Base-by-base conservation (phyloP, 2,113 vertebrate genomes). In the Colinus virginianus region DNA sequence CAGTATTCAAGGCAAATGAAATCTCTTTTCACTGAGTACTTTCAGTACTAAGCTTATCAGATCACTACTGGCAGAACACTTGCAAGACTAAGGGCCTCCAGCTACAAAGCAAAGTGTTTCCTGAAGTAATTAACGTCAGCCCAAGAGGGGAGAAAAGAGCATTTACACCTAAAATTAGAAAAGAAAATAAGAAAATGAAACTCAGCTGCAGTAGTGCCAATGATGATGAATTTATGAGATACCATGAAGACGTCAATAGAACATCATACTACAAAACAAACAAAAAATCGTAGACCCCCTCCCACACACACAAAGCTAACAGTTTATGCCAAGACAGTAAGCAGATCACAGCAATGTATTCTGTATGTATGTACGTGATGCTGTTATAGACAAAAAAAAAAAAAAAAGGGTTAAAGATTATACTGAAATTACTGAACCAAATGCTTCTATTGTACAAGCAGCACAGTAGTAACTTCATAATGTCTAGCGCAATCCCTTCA, bases 41-140 rank as follows among this genome's bases (percentile, higher is more conserved):
- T 95, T 86, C 82, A 71, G 70, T 76, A 38, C 59, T 75, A 53
- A 88, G 46, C 59, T 95, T 96, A 91, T 97, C 93, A 93, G 93
- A 96, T 95, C 90, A 74, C 67, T 87, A 58, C 70, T 80, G 77
- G 42, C 72, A 88, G 88, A 96, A 84, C 21, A n/a, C 70, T 94
- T 93, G 42, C 76, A 92, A 95, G 87, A 63, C 79, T 68, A 40
- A 88, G 11, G 68, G 81, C 92, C 89, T 76, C 67, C 0, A 2
- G 92, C 81, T 94, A 87, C 46, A 74, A 86, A 75, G 53, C 49
- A 76, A 82, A 91, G 64, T 78, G 70, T 93, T 97, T 96, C 89
- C 93, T 90, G 49, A 83, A 90, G 90, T 88, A 80, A 96, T 95
- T 95, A 95, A 95, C 80, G 90, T 95, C 83, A 90, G 36, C 42